Conservation (phyloP, 2,888 invertebrate species). For the Macaria liturata region DNA sequence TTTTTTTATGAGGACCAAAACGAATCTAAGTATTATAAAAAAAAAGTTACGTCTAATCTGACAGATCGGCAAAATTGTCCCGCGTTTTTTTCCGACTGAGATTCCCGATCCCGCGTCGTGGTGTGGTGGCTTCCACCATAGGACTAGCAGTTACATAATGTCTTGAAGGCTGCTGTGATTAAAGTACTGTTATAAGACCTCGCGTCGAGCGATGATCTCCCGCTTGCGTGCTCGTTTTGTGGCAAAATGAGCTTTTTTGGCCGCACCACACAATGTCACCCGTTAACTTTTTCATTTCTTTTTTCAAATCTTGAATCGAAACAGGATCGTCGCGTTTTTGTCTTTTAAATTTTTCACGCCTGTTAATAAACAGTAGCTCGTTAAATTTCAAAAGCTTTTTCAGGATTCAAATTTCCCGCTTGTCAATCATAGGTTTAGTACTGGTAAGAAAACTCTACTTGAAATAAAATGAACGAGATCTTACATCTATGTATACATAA, state of each 20-base stretch:
- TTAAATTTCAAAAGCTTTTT: constrained; percentile 5
- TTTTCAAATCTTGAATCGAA: constrained; percentile 10
- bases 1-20: constrained; percentile 2
- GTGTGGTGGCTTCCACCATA: constrained; percentile 60
- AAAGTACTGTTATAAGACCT: constrained; percentile 81
- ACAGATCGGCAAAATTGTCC: constrained; percentile 23
- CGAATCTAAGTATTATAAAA: constrained; percentile 3
- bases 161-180: constrained; percentile 66
- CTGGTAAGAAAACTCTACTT: too few relatives aligned
- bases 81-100: constrained; percentile 30
- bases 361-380: constrained; percentile 19
- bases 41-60: constrained; percentile 10
- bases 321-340: constrained; percentile 36
- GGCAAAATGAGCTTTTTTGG: constrained; percentile 75
- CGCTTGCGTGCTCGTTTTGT: constrained; percentile 73
- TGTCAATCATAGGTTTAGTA: constrained; percentile 2
- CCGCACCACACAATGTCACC: constrained; percentile 52
- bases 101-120: constrained; percentile 58
- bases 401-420: constrained; percentile 10
- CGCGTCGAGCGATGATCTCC: constrained; percentile 76
- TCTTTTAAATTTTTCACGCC: constrained; percentile 28
- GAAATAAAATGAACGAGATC: too few relatives aligned
- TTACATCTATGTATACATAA: too few relatives aligned
- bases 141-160: constrained; percentile 78
- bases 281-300: constrained; percentile 26